A percentile compares a stretch with the other conserved stretches of the same genome.
phyloP scores from a whole-genome alignment of 2,888 invertebrate species.

The Parthenolecanium corni region DNA sequence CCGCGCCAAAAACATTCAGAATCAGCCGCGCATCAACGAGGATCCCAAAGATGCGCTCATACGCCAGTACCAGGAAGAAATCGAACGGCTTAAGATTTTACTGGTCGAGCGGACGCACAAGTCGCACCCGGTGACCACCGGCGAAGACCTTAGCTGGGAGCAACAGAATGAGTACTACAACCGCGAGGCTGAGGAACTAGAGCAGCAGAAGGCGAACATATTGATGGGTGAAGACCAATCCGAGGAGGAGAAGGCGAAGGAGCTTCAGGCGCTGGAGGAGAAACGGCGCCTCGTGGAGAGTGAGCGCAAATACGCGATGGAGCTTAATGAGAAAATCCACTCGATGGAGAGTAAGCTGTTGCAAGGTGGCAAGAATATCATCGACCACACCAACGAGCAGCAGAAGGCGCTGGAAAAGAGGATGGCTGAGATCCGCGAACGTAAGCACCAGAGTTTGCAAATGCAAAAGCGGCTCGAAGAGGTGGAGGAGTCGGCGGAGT shows the following conservation, averaged over 20 bases:
- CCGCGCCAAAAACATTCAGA: constrained; percentile 96
- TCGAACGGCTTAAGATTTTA: constrained; percentile 53
- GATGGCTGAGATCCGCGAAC: constrained; percentile 56
- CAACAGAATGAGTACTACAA: constrained; percentile 34
- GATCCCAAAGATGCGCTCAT: constrained; percentile 97
- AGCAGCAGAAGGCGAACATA: constrained; percentile 34
- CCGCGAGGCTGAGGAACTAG: constrained; percentile 37
- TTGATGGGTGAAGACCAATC: constrained; percentile 33
- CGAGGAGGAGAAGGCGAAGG: constrained; percentile 38
- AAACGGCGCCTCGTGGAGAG: constrained; percentile 39
- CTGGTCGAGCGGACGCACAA: constrained; percentile 36
- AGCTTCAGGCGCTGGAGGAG: constrained; percentile 40
- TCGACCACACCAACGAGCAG: constrained; percentile 90
- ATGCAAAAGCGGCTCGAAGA: constrained; percentile 88
- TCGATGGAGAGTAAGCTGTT: constrained; percentile 89
- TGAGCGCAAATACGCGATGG: constrained; percentile 52
- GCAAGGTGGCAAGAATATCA: constrained; percentile 75
- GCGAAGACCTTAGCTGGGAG: constrained; percentile 7
- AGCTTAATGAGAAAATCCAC: constrained; percentile 62
- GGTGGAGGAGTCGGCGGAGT: constrained; percentile 84
- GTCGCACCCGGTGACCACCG: constrained; percentile 34
- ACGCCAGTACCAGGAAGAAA: constrained; percentile 90
- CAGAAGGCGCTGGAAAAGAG: constrained; percentile 78
- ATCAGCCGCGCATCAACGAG: constrained; percentile 95
- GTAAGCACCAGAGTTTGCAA: constrained; percentile 59